phyloP scores from a whole-genome alignment of 2,888 invertebrate species.

The Macrostomum cliftonense region DNA sequence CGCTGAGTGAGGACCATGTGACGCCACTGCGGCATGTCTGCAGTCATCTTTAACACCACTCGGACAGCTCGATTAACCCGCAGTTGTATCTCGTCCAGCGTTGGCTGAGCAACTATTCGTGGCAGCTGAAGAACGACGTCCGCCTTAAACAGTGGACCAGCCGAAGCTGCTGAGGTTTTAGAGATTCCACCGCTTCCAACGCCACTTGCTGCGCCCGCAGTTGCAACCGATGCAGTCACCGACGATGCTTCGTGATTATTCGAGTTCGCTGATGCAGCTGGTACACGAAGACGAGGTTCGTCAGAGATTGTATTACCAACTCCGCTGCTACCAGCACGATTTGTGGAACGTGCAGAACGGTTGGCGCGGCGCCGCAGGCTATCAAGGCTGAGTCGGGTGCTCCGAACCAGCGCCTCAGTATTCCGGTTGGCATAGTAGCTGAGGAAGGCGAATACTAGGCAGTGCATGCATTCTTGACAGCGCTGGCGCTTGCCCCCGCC shows the following conservation, averaged over 20 bases:
- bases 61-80: slow-evolving; percentile 60
- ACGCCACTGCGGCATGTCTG: slow-evolving; percentile 77
- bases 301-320: too few relatives aligned
- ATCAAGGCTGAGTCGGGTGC: slow-evolving; percentile 35
- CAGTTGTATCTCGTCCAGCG: slow-evolving; percentile 73
- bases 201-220: too few relatives aligned
- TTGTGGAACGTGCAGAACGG: neutral
- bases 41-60: slow-evolving; percentile 64
- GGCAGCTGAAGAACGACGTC: slow-evolving; percentile 71
- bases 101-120: slow-evolving; percentile 65
- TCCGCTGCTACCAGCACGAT: slow-evolving; percentile 15
- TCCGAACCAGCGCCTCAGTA: slow-evolving; percentile 63
- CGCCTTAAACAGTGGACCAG: slow-evolving; percentile 49
- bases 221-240: too few relatives aligned
- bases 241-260: too few relatives aligned
- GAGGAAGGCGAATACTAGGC: slow-evolving; percentile 29
- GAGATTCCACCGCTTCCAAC: too few relatives aligned
- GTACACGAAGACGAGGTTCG: too few relatives aligned
- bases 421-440: slow-evolving; percentile 63
- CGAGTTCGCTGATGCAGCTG: too few relatives aligned
- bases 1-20: slow-evolving; percentile 44
- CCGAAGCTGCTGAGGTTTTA: neutral
- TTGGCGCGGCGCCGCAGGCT: slow-evolving; percentile 34
- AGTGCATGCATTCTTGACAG: slow-evolving; percentile 33
- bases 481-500: slow-evolving; percentile 28